Evolutionary conservation across 1,140 invertebrate species (phyloP).

Genomic region (Parapsyche elsis): DNA sequence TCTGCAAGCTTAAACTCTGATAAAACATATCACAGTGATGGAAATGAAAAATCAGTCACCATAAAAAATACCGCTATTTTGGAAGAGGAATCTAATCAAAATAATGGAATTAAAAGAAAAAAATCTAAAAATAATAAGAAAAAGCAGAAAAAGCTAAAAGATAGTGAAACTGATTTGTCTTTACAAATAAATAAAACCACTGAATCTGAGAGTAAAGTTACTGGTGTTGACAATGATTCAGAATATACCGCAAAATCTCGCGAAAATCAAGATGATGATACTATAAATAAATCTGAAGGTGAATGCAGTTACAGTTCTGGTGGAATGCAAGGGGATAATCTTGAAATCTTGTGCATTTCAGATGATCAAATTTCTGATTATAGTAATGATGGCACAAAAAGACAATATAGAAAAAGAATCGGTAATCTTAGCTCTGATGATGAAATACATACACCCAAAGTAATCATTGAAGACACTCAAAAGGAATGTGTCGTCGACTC

Average conservation of each 20-base stretch:
- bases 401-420: constrained; percentile 41
- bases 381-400: constrained; percentile 34
- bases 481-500: too few relatives aligned
- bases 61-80: not conserved
- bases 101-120: not conserved
- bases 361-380: constrained; percentile 17
- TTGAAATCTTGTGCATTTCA: constrained; percentile 49
- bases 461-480: too few relatives aligned
- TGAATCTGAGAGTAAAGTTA: not conserved
- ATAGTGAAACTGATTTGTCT: not conserved
- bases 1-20: too few relatives aligned
- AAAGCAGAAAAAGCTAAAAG: constrained; percentile 7
- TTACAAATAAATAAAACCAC: constrained; percentile 7
- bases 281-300: constrained; percentile 43
- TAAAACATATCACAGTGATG: too few relatives aligned
- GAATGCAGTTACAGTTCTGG: constrained; percentile 53
- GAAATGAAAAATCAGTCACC: too few relatives aligned
- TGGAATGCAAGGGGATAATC: constrained; percentile 39
- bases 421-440: too few relatives aligned
- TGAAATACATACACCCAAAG: too few relatives aligned
- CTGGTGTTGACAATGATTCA: not conserved
- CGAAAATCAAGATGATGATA: not conserved
- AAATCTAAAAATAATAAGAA: not conserved
- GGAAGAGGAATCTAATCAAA: not conserved
- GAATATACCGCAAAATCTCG: not conserved